Evolutionary conservation across 2,797 vertebrate species (phyloP).

Genomic region (Clarias pachynema): DNA sequence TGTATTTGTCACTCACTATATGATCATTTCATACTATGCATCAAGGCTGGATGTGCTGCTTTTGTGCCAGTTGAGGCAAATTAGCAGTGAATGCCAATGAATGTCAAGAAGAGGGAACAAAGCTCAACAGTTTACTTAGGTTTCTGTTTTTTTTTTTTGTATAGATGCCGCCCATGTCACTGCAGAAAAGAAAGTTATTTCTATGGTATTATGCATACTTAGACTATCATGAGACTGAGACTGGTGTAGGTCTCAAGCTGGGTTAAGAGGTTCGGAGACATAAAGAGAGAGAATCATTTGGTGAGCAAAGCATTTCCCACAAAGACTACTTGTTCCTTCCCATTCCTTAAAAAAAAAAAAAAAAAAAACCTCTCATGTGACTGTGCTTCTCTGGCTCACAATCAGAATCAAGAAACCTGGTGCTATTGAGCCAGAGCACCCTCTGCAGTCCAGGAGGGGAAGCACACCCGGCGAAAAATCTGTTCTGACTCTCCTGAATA

Average conservation of each 20-base stretch:
- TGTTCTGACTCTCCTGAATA: slow-evolving; percentile 48
- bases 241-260: background rate
- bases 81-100: slow-evolving; percentile 71
- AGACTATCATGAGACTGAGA: slow-evolving; percentile 13
- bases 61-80: slow-evolving; percentile 45
- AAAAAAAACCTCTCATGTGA: slow-evolving; percentile 48
- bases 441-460: slow-evolving; percentile 63
- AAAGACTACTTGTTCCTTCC: slow-evolving; percentile 43
- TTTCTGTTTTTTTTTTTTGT: background rate
- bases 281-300: slow-evolving; percentile 27
- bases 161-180: slow-evolving; percentile 32
- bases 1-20: slow-evolving; percentile 48
- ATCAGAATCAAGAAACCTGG: slow-evolving; percentile 61
- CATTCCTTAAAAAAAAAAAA: slow-evolving; percentile 32
- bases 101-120: slow-evolving; percentile 65
- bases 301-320: slow-evolving; percentile 30
- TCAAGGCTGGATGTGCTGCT: slow-evolving; percentile 61
- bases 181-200: slow-evolving; percentile 20
- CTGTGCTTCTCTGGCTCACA: slow-evolving; percentile 56
- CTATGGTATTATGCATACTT: slow-evolving; percentile 23
- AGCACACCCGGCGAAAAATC: slow-evolving; percentile 50
- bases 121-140: slow-evolving; percentile 49
- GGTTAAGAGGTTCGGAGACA: slow-evolving; percentile 24
- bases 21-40: slow-evolving; percentile 72
- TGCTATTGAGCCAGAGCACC: slow-evolving; percentile 73